Evolutionary conservation across 2,113 vertebrate species (phyloP).

Genomic region (Callipepla californica): DNA sequence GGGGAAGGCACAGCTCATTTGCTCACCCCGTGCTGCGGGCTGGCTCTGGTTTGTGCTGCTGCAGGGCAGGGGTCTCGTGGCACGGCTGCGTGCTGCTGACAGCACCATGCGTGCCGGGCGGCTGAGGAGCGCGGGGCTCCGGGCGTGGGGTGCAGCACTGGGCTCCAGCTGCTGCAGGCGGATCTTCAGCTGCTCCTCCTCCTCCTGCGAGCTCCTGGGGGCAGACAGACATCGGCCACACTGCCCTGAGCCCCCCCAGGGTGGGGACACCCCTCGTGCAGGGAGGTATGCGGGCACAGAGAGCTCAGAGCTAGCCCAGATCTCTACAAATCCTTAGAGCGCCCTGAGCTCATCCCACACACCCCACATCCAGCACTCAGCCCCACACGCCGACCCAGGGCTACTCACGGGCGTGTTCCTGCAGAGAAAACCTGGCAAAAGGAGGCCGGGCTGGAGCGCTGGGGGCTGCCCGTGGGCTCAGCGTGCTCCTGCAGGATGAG

Average conservation of each 20-base stretch:
- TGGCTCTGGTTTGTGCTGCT: accelerated
- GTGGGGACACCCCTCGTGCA: too few species aligned
- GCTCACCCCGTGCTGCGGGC: neutral
- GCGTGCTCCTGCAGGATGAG: neutral
- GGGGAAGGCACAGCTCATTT: too few species aligned
- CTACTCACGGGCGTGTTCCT: conserved; percentile 38
- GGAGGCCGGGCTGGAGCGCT: conserved; percentile 67
- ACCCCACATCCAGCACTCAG: neutral
- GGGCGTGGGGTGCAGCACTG: neutral
- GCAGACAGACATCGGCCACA: accelerated
- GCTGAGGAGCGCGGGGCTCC: conserved; percentile 23
- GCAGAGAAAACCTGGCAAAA: conserved; percentile 63
- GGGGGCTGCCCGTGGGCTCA: neutral
- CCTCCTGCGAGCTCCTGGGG: conserved; percentile 36
- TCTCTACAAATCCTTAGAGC: too few species aligned
- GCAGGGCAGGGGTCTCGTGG: neutral
- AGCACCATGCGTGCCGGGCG: conserved; percentile 76
- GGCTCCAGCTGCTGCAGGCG: conserved; percentile 49
- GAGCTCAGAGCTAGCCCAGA: too few species aligned
- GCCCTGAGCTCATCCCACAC: too few species aligned
- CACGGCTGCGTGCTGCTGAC: conserved; percentile 17
- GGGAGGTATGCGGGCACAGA: too few species aligned
- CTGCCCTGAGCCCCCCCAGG: neutral
- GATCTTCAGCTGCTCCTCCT: conserved; percentile 48
- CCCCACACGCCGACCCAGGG: neutral